Percentiles rank a stretch among this genome's conserved stretches.
phyloP scores from a whole-genome alignment of 2,888 invertebrate genomes.

The Subacronicta megacephala region DNA sequence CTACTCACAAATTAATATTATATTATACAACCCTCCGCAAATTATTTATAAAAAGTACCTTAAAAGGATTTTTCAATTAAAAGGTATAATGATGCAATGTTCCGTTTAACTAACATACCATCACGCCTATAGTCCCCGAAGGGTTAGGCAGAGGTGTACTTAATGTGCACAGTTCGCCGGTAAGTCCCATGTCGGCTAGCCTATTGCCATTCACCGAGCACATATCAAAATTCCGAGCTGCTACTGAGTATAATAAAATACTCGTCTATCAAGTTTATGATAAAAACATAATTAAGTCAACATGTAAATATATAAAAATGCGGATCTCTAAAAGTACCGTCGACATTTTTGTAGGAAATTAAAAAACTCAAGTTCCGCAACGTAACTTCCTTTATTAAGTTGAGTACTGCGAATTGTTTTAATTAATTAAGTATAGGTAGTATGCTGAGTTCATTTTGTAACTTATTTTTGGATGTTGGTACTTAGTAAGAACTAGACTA shows the following conservation, averaged over 20 bases:
- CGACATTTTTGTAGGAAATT: constrained; percentile 54
- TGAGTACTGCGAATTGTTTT: constrained; percentile 72
- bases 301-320: constrained; percentile 35
- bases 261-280: background rate
- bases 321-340: constrained; percentile 31
- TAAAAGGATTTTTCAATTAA: no score
- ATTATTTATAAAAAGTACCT: background rate
- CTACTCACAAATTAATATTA: no score
- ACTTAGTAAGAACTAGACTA: background rate
- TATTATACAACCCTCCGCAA: no score
- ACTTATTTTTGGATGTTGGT: constrained; percentile 8
- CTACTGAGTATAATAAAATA: no score
- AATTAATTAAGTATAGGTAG: constrained; percentile 75
- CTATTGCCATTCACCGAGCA: no score
- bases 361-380: constrained; percentile 62
- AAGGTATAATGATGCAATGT: no score
- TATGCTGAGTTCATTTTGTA: constrained; percentile 38
- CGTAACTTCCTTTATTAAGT: constrained; percentile 67
- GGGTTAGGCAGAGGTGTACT: no score
- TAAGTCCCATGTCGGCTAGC: no score
- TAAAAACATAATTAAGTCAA: constrained; percentile 16
- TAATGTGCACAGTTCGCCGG: no score
- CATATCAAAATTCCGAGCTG: no score
- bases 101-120: no score
- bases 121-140: no score